Conservation (phyloP, 2,113 vertebrate genomes). For the Notothenia coriiceps region DNA sequence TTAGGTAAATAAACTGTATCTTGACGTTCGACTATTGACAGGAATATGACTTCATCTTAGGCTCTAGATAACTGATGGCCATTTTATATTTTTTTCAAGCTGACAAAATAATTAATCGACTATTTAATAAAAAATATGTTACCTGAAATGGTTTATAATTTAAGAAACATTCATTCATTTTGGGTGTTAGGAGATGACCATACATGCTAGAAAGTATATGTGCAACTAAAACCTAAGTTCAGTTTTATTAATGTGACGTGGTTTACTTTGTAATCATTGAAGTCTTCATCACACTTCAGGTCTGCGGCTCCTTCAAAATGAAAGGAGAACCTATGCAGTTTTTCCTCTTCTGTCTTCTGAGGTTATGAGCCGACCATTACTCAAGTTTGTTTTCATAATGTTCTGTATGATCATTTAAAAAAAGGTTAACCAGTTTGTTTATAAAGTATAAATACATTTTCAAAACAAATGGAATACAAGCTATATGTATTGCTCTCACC, state of each 20-base stretch:
- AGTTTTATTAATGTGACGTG: background rate
- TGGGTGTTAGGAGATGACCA: background rate
- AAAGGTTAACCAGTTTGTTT: conserved; percentile 70
- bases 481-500: conserved; percentile 85
- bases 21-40: background rate
- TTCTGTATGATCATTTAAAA: conserved; percentile 36
- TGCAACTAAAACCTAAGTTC: background rate
- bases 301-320: conserved; percentile 13
- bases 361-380: background rate
- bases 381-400: conserved; percentile 33
- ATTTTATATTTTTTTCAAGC: background rate
- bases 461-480: conserved; percentile 76
- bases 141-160: background rate
- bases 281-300: background rate
- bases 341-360: conserved; percentile 6
- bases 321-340: conserved; percentile 77
- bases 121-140: background rate
- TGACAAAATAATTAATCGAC: background rate
- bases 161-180: background rate
- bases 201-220: background rate
- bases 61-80: background rate
- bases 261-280: background rate
- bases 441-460: conserved; percentile 62
- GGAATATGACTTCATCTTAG: background rate
- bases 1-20: background rate